Conservation (phyloP, 2,797 vertebrate genomes). For the Chanos chanos region DNA sequence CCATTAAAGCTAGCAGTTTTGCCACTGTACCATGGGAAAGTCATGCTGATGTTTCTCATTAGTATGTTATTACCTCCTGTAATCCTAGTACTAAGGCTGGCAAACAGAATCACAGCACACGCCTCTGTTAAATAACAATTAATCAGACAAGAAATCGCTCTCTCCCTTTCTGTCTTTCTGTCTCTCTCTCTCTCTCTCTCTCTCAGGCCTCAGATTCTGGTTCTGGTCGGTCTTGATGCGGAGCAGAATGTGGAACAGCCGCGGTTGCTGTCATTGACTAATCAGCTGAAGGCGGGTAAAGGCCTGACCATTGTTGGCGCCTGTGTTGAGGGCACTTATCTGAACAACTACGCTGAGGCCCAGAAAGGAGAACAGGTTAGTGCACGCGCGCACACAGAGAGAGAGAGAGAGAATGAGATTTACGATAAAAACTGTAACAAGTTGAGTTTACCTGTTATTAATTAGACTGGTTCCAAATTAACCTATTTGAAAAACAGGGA, state of each 20-base stretch:
- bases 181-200: background rate
- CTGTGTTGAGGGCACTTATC: conserved; percentile 87
- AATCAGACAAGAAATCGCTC: too few relatives aligned
- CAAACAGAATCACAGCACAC: too few relatives aligned
- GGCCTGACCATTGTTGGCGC: conserved; percentile 95
- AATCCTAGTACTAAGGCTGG: too few relatives aligned
- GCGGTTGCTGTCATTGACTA: conserved; percentile 90
- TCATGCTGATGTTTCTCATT: too few relatives aligned
- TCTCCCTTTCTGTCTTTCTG: background rate
- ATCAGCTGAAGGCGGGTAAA: conserved; percentile 95
- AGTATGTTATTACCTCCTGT: too few relatives aligned
- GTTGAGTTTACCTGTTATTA: background rate
- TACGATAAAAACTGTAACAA: background rate
- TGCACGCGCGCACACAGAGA: background rate
- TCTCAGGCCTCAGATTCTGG: conserved; percentile 89
- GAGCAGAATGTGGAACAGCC: conserved; percentile 95
- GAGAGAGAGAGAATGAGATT: background rate
- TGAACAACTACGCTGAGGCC: conserved; percentile 83
- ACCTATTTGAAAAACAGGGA: too few relatives aligned
- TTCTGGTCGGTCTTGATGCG: conserved; percentile 85
- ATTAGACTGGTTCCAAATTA: too few relatives aligned
- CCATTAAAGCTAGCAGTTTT: too few relatives aligned
- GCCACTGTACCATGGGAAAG: too few relatives aligned
- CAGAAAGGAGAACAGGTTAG: conserved; percentile 91
- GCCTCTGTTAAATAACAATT: too few relatives aligned